A percentile compares a stretch with the other conserved stretches of the same genome.
Evolutionary conservation across 2,888 invertebrate genomes (phyloP).

Genomic region (Pammene aurita): DNA sequence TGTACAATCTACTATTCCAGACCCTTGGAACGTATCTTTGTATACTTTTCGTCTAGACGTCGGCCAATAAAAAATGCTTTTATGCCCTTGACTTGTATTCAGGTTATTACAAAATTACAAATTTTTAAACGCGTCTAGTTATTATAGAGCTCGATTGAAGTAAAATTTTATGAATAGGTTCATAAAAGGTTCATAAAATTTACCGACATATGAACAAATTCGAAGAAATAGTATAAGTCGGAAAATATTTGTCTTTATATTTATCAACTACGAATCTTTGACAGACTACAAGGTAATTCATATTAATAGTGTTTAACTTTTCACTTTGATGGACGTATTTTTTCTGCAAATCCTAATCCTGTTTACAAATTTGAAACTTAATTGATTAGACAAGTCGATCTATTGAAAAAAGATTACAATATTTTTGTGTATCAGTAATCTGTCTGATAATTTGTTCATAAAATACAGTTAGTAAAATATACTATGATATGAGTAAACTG

Average conservation of each 20-base stretch:
- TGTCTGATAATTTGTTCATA: too few relatives aligned
- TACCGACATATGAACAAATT: neutral
- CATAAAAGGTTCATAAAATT: neutral
- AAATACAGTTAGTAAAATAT: too few relatives aligned
- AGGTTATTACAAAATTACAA: neutral
- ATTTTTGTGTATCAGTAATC: too few relatives aligned
- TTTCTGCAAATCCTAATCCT: neutral
- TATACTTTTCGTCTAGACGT: slow-evolving; percentile 17
- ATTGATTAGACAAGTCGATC: neutral
- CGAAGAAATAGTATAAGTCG: neutral
- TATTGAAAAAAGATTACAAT: too few relatives aligned
- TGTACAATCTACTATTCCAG: too few relatives aligned
- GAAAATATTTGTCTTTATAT: neutral
- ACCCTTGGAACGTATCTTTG: neutral
- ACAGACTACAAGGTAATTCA: neutral
- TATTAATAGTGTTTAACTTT: neutral
- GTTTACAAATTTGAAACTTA: neutral
- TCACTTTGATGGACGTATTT: neutral
- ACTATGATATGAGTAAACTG: too few relatives aligned
- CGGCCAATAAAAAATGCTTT: slow-evolving; percentile 16
- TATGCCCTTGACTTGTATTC: slow-evolving; percentile 8
- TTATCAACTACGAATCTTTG: neutral
- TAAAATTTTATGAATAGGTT: too few relatives aligned
- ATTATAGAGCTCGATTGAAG: neutral
- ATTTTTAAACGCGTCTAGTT: slow-evolving; percentile 2